Conservation (phyloP, 2,888 invertebrate species). For the Megalurothrips usitatus region DNA sequence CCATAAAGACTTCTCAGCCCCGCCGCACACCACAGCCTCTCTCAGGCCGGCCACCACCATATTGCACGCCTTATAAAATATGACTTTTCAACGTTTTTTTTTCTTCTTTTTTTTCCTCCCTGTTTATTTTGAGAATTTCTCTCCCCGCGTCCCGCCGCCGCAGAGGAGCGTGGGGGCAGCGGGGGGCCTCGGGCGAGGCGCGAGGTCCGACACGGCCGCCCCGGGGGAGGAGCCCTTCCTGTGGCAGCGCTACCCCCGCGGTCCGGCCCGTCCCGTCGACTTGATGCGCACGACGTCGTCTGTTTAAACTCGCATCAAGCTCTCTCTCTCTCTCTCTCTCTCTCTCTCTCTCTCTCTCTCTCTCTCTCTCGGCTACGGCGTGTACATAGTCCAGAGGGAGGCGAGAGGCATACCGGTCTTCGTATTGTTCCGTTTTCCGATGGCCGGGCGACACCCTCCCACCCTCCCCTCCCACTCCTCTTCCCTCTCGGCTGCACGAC, state of each 20-base stretch:
- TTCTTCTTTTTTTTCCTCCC: neutral
- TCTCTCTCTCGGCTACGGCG: neutral
- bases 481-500: neutral
- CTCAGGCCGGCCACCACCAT: constrained; percentile 11
- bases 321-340: neutral
- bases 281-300: neutral
- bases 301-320: constrained; percentile 17
- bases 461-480: neutral
- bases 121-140: constrained; percentile 14
- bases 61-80: constrained; percentile 21
- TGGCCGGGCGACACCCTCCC: neutral
- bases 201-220: neutral
- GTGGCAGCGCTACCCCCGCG: neutral
- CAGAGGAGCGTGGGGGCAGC: neutral
- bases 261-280: neutral
- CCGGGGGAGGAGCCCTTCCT: neutral
- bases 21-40: neutral
- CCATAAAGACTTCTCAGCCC: constrained; percentile 24
- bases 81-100: constrained; percentile 22
- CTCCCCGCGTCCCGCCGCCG: neutral
- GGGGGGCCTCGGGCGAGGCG: neutral
- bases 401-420: neutral
- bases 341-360: neutral
- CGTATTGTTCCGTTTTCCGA: constrained; percentile 20
- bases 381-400: too few species aligned